These are phyloP conservation scores for Chloroceryle aenea DNA, from an alignment of 2,113 vertebrate genomes.

Conservation along the genomic window DNA sequence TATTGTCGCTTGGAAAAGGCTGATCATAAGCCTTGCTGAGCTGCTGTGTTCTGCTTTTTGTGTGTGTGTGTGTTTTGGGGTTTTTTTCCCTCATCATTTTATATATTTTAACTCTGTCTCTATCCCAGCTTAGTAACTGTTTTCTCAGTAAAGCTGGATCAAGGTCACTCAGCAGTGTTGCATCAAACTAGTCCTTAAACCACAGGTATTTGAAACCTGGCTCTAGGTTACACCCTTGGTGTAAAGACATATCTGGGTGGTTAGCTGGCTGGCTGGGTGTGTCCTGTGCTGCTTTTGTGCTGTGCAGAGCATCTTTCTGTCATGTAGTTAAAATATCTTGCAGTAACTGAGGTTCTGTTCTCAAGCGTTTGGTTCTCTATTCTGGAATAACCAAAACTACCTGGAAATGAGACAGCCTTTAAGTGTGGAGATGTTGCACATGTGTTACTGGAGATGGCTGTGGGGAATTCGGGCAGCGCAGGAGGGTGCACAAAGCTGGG, in stretches of 20 bases:
- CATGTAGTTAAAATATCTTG: not conserved
- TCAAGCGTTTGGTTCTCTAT: not conserved
- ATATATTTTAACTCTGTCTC: not conserved
- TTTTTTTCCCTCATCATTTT: not conserved
- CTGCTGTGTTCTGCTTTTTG: not conserved
- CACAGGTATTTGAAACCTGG: not conserved
- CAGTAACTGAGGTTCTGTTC: not conserved
- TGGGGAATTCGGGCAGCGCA: not conserved
- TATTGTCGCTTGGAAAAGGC: not conserved
- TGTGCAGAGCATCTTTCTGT: not conserved
- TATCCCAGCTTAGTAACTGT: not conserved
- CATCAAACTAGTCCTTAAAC: not conserved
- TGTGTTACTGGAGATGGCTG: not conserved
- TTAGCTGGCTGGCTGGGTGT: not conserved
- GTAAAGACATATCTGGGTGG: not conserved
- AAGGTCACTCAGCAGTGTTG: not conserved
- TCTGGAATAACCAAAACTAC: not conserved
- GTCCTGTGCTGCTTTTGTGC: not conserved
- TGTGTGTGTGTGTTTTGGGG: too few species aligned
- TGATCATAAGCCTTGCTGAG: not conserved
- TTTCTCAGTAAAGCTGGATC: not conserved
- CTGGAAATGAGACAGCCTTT: not conserved
- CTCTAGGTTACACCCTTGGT: not conserved
- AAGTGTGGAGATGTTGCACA: not conserved
- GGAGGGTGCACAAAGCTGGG: not conserved